These are phyloP conservation scores for Noctua janthina DNA, from an alignment of 2,888 invertebrate species.

Conservation along the genomic window DNA sequence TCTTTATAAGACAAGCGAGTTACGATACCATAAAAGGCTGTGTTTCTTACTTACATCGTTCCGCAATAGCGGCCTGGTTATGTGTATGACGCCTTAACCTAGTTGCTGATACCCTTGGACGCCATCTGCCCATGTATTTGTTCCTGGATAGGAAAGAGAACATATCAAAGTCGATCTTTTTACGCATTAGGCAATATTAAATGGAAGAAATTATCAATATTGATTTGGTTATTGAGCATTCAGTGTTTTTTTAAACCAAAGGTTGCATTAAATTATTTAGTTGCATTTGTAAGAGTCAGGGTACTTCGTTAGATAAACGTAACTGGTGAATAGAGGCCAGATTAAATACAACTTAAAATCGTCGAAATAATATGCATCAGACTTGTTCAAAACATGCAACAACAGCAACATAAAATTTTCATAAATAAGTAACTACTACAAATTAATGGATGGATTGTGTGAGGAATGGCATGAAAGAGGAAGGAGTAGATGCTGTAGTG, in stretches of 20 bases:
- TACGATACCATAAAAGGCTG: slow-evolving; percentile 75
- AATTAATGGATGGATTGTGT: too few species aligned
- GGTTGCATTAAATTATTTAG: background rate
- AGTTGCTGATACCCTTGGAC: slow-evolving; percentile 81
- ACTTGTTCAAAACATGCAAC: too few species aligned
- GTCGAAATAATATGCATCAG: too few species aligned
- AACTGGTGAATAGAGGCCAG: background rate
- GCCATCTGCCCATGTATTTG: slow-evolving; percentile 76
- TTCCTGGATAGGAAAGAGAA: slow-evolving; percentile 72
- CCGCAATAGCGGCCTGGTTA: slow-evolving; percentile 82
- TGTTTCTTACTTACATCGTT: slow-evolving; percentile 86
- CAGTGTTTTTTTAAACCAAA: background rate
- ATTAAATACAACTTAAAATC: too few species aligned
- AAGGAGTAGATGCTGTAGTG: too few species aligned
- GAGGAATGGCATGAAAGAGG: too few species aligned
- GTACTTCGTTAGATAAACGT: background rate
- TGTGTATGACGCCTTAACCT: slow-evolving; percentile 81
- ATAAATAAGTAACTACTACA: too few species aligned
- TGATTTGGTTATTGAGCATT: background rate
- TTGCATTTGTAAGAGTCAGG: background rate
- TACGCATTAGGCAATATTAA: background rate
- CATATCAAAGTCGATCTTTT: background rate
- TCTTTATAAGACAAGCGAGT: slow-evolving; percentile 71
- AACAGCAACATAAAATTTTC: too few species aligned
- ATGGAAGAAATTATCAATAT: background rate